Base-by-base conservation (phyloP, 2,797 vertebrate species). In the Siniperca obscura region DNA sequence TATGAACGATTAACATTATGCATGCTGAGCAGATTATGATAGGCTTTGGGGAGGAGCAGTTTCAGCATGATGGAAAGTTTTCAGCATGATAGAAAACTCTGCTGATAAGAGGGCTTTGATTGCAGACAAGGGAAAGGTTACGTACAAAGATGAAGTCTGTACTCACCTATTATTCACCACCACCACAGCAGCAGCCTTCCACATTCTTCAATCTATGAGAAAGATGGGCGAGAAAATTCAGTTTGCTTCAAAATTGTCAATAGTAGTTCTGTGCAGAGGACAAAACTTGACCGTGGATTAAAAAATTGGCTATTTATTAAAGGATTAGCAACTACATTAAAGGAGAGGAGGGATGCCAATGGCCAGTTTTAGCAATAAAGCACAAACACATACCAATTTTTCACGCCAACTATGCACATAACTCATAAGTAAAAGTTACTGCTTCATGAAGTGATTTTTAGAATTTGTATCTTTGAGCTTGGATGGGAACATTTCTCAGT, bases 1-100 rank as follows among this genome's bases (percentile, higher is more conserved):
- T 87, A 87, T 89, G 86, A 86, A 76, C 84, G 82, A 81, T 91
- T 89, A 83, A 81, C 82, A 85, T 93, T 79, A 74, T 52, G 83
- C 93, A 82, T 83, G 90, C 85, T 77, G 84, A 85, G 85, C 86
- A 80, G 90, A 93, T 91, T 85, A 87, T 90, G 65, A 83, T 77
- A 87, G 90, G 72, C 91, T 80, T 90, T 85, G 46, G 90, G 81
- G 85, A 86, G 81, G 68, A 78, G 83, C 86, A 7, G 82, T 87
- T 89, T 85, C 71, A 65, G 78, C 64, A 19, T 82, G 83, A 87
- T 89, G 86, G 90, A 93, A 88, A 82, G 83, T 89, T 93, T 88
- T 88, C 42, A 70, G 75, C 46, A 11, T 70, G 76, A 82, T 81
- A 64, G 87, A 92, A 84, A 87, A 65, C 61, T 73, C 59, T 8